These are phyloP conservation scores for Rhabdophis nuchalis DNA, from an alignment of 2,797 vertebrate species.

Conservation along the genomic window DNA sequence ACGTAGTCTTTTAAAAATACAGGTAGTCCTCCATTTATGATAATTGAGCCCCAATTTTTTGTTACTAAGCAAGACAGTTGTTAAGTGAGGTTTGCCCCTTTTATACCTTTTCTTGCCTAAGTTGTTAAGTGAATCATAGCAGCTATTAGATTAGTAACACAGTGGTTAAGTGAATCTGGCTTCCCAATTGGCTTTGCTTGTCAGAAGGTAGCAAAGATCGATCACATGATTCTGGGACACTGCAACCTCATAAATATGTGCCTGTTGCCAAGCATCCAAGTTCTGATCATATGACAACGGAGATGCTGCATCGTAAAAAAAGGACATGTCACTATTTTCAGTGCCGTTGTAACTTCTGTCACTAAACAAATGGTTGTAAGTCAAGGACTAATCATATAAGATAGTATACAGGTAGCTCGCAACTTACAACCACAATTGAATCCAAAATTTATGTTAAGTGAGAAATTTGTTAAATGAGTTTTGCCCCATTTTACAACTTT, in stretches of 20 bases:
- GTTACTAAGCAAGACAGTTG: neutral
- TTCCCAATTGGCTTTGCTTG: neutral
- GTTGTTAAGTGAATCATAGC: neutral
- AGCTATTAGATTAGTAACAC: neutral
- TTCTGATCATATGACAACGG: neutral
- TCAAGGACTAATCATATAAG: neutral
- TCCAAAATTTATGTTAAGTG: neutral
- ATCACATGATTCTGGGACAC: neutral
- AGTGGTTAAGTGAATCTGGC: neutral
- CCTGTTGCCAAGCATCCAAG: neutral
- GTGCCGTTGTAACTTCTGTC: neutral
- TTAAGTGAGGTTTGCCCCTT: neutral
- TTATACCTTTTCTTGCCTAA: neutral
- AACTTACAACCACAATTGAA: neutral
- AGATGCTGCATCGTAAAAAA: neutral
- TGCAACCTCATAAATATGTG: neutral
- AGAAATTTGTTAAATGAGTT: neutral
- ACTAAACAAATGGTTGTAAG: neutral
- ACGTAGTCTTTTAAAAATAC: neutral
- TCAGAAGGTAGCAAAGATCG: neutral
- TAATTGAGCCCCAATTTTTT: neutral
- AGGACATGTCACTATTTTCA: neutral
- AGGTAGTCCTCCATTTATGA: neutral
- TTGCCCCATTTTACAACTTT: no score
- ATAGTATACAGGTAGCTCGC: neutral